Base-by-base conservation (phyloP, 2,113 vertebrate species). In the Neotragus moschatus region DNA sequence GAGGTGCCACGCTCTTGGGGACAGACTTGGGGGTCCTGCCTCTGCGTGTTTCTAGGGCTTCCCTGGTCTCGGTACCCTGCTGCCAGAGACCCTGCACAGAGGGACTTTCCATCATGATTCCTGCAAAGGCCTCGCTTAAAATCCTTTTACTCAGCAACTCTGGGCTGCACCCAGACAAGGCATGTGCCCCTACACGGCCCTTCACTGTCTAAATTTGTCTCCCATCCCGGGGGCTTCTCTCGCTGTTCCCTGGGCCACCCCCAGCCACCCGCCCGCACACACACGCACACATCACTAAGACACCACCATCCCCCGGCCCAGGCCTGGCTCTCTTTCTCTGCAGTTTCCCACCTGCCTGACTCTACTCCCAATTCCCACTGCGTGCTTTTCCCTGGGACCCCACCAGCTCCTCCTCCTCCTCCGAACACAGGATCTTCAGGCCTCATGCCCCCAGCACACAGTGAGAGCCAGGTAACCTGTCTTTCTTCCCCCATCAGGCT, bases 111-210 rank as follows among this genome's bases (percentile, higher is more conserved):
- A 43, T 28, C 25, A 7, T 2, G 10, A 45, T 23, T 63, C 58
- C 47, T 2, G 1, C 2, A 4, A 13, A 7, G 33, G 21, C 81
- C 16, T 70, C 0, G 0, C 33, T 30, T 26, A 30, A 81, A 51
- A 26, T 0, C 51, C n/a, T 25, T 26, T 6, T 30, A 55, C 16
- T 63, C 16, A 23, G 43, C 8, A n/a, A 16, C 10, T 1, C 26
- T 28, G 13, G 36, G 39, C 36, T 3, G 13, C n/a, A 6, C 2
- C 1, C 16, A 15, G 43, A 33, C 14, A 5, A 26, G 30, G 26
- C 2, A 0, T 1, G 2, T 16, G 28, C 43, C 21, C 33, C 33
- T 45, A 1, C 45, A 12, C 0, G 6, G 53, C 8, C n/a, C 47
- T 26, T 30, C 47, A 2, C 25, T 60, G 53, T 16, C 49, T 80